Conservation (phyloP, 1,140 invertebrate species). For the Acyrthosiphon pisum region DNA sequence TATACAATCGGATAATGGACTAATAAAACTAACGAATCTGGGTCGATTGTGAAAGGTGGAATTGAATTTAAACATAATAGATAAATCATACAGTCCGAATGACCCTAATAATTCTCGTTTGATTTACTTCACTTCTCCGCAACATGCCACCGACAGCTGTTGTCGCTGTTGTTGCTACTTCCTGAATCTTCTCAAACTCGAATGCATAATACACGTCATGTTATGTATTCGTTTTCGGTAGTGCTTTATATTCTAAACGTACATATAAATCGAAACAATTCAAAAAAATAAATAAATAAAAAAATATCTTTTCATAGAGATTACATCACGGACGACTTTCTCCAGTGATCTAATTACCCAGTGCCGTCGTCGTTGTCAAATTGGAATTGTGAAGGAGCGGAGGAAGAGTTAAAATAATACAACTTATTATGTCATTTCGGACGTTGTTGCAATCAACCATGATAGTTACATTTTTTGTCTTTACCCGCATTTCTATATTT, state of each 20-base stretch:
- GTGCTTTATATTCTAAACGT: not conserved
- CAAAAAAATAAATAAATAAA: not conserved
- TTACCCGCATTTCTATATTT: not conserved
- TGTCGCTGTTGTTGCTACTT: not conserved
- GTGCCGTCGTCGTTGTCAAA: not conserved
- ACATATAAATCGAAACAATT: not conserved
- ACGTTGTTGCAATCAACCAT: not conserved
- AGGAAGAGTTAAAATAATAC: slow-evolving; percentile 23
- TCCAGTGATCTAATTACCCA: slow-evolving; percentile 27
- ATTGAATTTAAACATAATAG: slow-evolving; percentile 33
- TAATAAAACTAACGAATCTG: slow-evolving; percentile 19
- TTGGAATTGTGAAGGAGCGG: not conserved
- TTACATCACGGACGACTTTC: slow-evolving; percentile 50
- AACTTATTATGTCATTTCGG: slow-evolving; percentile 36
- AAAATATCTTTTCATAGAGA: not conserved
- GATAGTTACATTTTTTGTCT: not conserved
- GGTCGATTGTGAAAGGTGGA: slow-evolving; percentile 54
- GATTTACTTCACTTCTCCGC: not conserved
- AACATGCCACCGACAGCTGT: not conserved
- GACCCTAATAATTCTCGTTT: slow-evolving; percentile 45
- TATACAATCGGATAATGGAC: slow-evolving; percentile 17
- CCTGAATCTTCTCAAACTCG: slow-evolving; percentile 34
- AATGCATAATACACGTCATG: not conserved
- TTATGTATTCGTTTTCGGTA: not conserved
- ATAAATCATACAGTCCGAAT: slow-evolving; percentile 50